Evolutionary conservation across 2,113 vertebrate species (phyloP), one percentile per base, ranked within the genome.

Genomic region (Phrynocephalus versicolor): DNA sequence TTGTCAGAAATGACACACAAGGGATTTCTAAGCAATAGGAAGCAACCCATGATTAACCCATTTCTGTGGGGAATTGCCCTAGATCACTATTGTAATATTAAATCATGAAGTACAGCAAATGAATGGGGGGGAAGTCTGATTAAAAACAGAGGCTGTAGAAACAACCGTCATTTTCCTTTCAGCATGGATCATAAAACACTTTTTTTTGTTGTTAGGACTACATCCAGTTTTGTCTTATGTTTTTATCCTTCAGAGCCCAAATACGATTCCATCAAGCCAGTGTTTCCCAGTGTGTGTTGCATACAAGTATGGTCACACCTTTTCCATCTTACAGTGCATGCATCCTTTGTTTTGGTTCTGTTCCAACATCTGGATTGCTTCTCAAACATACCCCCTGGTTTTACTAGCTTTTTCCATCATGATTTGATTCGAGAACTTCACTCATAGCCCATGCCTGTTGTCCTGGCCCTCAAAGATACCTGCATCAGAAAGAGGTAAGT

Each of bases 61-160:
- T 84, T 90, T 91, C 67, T 87, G n/a, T 73, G 25, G 2, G 62
- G 13, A 91, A 77, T 83, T 72, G 70, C 7, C 30, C 21, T 83
- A 69, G 83, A 1, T 55, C 90, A 87, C 7, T 72, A 85, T 65
- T 30, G 60, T 1, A 90, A 0, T n/a, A 88, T 81, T 25, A 85
- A 85, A 87, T 87, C 75, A 81, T 65, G 85, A 85, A 51, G 15
- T 69, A 51, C 2, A 25, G 41, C 0, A 72, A 88, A 76, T 0
- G 13, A 87, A 85, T 37, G 37, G 45, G 37, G n/a, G 0, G 21
- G 2, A 83, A 88, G 79, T 85, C 83, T 73, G 33, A 86, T 91
- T 65, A 88, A 88, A 93, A 92, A 0, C n/a, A 87, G 55, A 83
- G 9, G 55, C 13, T 6, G 82, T 30, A 81, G 0, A 1, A 51